Base-by-base conservation (phyloP, 2,113 vertebrate genomes). In the Heloderma charlesbogerti region DNA sequence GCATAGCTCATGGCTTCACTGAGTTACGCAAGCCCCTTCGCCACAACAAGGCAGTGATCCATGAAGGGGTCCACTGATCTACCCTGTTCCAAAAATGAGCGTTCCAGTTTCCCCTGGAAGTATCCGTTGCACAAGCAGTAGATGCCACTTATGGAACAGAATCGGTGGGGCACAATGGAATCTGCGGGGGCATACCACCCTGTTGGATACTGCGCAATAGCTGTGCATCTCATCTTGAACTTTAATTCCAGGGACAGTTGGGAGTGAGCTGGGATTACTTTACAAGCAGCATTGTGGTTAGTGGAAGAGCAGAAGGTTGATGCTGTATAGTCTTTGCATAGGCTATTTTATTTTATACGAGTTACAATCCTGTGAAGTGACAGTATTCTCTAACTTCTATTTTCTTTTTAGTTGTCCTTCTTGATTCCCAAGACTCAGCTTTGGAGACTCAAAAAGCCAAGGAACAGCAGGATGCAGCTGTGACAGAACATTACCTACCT, bases 341-440 rank as follows among this genome's bases (percentile, higher is more conserved):
- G 34, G 22, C 15, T 74, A 37, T 15, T 20, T 34, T 82, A 60
- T n/a, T 45, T 1, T 69, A 25, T 9, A 15, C 9, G 51, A 34
- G 20, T 25, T 43, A 67, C 3, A 84, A 77, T 67, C 63, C 18
- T 43, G 27, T 66, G 37, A 66, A 45, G 40, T 54, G 34, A 27
- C 60, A 86, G 13, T 84, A 40, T 77, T 83, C 29, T 84, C 37
- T 92, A 3, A 16, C 80, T 71, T 81, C 45, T 57, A 40, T 40
- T 74, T 88, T 86, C 0, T 91, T 89, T 88, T 54, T 83, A 99
- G 98, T 98, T 63, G 97, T 97, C 45, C 95, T 99, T 0, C 96
- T 98, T 91, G 98, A 99, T 92, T 99, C 98, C 31, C 95, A 98
- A 95, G 98, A 99, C n/a, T 99, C 98, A 82, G 86, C 96, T 27